phyloP scores from a whole-genome alignment of 2,113 vertebrate species.

The Prunella himalayana region DNA sequence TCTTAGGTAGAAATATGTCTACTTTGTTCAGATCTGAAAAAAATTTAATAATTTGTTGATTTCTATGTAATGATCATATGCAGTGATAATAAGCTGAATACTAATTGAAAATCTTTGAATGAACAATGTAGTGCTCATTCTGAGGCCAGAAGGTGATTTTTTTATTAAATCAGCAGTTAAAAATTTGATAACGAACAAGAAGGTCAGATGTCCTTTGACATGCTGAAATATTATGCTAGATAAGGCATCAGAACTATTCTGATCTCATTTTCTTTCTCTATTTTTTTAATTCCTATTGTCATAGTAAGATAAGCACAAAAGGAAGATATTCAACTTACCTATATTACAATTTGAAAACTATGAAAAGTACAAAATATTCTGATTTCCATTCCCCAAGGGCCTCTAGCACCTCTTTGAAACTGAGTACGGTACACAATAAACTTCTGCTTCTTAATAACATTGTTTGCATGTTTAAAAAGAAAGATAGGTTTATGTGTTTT shows the following conservation, averaged over 20 bases:
- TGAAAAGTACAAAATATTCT: background rate
- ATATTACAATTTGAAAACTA: background rate
- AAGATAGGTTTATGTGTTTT: background rate
- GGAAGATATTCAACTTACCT: background rate
- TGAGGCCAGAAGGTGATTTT: background rate
- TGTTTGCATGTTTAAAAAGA: background rate
- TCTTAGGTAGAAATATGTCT: background rate
- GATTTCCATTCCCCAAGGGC: background rate
- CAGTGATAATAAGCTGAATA: background rate
- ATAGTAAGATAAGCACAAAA: background rate
- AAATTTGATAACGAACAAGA: background rate
- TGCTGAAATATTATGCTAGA: background rate
- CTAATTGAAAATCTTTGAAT: background rate
- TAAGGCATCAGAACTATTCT: background rate
- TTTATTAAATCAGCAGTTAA: background rate
- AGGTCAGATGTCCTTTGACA: background rate
- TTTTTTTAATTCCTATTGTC: background rate
- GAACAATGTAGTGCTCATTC: background rate
- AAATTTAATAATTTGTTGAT: background rate
- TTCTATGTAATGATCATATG: background rate
- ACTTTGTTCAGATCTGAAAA: background rate
- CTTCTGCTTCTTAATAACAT: background rate
- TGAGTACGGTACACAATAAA: background rate
- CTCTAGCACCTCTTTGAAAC: background rate
- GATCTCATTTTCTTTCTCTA: background rate